Evolutionary conservation across 92 coral and sea anemone genomes (phyloP).

Genomic region (Porites rus): DNA sequence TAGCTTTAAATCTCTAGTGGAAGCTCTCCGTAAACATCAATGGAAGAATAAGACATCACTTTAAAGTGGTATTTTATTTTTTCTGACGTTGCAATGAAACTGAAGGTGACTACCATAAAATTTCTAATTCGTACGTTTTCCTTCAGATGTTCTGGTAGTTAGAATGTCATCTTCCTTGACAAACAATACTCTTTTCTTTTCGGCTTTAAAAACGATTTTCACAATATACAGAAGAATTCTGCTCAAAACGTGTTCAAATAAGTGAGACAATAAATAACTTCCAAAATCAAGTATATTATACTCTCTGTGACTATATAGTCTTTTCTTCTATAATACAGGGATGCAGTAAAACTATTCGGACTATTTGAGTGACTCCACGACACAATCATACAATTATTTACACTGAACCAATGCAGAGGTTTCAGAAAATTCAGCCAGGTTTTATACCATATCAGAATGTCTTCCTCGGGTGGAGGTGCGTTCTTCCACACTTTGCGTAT

Average conservation of each 20-base stretch:
- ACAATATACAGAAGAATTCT: background rate
- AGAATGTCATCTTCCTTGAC: background rate
- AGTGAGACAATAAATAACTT: constrained; percentile 20
- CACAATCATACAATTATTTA: constrained; percentile 1
- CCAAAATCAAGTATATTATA: background rate
- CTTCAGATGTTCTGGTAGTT: no score
- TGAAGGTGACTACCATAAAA: no score
- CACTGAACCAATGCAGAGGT: background rate
- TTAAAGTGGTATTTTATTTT: no score
- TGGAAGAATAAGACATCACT: no score
- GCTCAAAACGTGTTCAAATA: constrained; percentile 11
- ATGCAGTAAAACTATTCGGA: background rate
- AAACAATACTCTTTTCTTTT: background rate
- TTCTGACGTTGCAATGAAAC: no score
- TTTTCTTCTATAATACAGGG: background rate
- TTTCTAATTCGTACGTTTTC: background rate
- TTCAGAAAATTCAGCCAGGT: background rate
- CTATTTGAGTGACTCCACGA: background rate
- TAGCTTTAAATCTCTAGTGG: no score
- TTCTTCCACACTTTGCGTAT: no score
- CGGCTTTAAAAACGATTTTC: background rate
- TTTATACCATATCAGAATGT: background rate
- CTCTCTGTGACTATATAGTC: background rate
- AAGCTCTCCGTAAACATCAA: no score
- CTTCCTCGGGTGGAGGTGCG: no score